phyloP scores from a whole-genome alignment of 2,888 invertebrate species.

The Athetis lepigone region DNA sequence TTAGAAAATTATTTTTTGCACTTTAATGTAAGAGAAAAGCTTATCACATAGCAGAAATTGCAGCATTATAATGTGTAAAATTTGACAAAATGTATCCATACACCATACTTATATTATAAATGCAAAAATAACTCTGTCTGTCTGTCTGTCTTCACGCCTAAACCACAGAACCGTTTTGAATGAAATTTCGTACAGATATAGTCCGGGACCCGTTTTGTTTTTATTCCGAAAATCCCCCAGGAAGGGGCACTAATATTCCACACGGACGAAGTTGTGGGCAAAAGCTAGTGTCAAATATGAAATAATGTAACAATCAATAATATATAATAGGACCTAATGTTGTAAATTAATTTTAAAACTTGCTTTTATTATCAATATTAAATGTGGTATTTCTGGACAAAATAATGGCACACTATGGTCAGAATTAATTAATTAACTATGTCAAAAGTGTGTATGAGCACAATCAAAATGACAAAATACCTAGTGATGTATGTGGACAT shows the following conservation, averaged over 20 bases:
- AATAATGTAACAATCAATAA: constrained; percentile 18
- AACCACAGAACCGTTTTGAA: no score
- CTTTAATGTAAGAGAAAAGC: not conserved
- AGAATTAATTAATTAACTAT: no score
- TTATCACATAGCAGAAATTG: not conserved
- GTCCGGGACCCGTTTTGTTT: no score
- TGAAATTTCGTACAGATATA: no score
- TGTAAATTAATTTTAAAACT: constrained; percentile 24
- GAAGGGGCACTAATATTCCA: no score
- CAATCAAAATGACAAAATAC: not conserved
- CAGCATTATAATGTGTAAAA: not conserved
- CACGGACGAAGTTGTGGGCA: no score
- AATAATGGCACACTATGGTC: not conserved
- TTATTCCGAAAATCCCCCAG: no score
- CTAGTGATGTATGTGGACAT: not conserved
- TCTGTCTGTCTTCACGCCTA: no score
- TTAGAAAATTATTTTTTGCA: not conserved
- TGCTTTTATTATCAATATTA: constrained; percentile 7
- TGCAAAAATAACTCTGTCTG: no score
- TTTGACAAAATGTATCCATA: not conserved
- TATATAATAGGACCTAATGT: constrained; percentile 21
- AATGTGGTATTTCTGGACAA: constrained; percentile 4
- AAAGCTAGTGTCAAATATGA: constrained; percentile 12
- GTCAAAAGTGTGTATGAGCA: not conserved
- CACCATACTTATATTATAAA: no score